Evolutionary conservation across 2,888 invertebrate genomes (phyloP).

Genomic region (Torymus tubicola): DNA sequence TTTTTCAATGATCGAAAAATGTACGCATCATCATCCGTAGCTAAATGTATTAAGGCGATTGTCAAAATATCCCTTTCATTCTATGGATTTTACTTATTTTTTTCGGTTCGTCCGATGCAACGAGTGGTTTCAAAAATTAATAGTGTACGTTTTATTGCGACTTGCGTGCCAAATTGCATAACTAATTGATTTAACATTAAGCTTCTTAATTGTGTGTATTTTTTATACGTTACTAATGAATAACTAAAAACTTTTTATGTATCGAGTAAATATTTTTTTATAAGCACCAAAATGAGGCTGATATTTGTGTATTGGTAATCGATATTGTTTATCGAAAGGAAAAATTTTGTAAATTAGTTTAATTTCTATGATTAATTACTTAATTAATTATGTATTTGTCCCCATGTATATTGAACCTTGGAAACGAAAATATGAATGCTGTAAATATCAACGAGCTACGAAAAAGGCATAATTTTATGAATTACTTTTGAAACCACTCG

Average conservation of each 20-base stretch:
- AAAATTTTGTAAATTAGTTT: constrained; percentile 47
- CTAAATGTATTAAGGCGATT: constrained; percentile 31
- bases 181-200: constrained; percentile 30
- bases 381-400: constrained; percentile 28
- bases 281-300: constrained; percentile 31
- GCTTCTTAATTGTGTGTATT: constrained; percentile 33
- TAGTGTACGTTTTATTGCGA: constrained; percentile 7
- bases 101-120: constrained; percentile 36
- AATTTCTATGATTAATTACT: constrained; percentile 9
- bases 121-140: constrained; percentile 53
- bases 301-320: constrained; percentile 28
- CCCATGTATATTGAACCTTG: constrained; percentile 50
- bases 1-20: constrained; percentile 51
- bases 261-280: constrained; percentile 26
- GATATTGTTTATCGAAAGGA: constrained; percentile 16
- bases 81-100: constrained; percentile 26
- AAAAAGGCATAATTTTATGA: constrained; percentile 27
- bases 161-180: constrained; percentile 33
- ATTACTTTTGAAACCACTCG: constrained; percentile 51
- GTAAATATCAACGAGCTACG: constrained; percentile 52
- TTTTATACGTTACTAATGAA: constrained; percentile 43
- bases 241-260: constrained; percentile 19
- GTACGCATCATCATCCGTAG: constrained; percentile 35
- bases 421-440: constrained; percentile 36
- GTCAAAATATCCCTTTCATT: constrained; percentile 22